A percentile compares a stretch with the other conserved stretches of the same genome.
These are phyloP conservation scores for Brienomyrus brachyistius DNA, from an alignment of 2,113 vertebrate genomes.

Conservation along the genomic window DNA sequence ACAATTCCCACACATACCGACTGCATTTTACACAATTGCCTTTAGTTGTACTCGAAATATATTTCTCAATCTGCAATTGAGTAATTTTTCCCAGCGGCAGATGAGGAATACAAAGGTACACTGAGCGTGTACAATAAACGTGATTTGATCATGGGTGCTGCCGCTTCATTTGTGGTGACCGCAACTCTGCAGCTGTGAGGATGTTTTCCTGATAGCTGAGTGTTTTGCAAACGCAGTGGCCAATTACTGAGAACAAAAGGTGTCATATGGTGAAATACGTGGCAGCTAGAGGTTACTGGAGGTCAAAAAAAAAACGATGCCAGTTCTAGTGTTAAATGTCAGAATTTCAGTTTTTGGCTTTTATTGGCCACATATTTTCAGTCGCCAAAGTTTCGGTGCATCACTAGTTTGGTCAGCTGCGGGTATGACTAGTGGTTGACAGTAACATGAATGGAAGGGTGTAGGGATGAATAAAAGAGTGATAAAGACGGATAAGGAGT, in stretches of 20 bases:
- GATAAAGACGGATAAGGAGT: background rate
- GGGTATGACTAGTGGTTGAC: background rate
- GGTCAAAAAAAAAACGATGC: background rate
- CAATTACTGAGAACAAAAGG: background rate
- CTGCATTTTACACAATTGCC: background rate
- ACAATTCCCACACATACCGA: background rate
- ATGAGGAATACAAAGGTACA: background rate
- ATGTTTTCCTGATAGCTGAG: background rate
- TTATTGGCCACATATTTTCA: background rate
- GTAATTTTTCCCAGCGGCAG: background rate
- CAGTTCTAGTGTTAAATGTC: background rate
- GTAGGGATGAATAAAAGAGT: background rate
- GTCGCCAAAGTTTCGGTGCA: background rate
- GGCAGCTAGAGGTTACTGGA: background rate
- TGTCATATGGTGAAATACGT: background rate
- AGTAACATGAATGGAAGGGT: background rate
- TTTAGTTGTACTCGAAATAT: too few species aligned
- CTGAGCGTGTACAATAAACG: too few species aligned
- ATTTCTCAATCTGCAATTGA: too few species aligned
- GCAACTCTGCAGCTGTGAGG: background rate
- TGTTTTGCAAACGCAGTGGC: background rate
- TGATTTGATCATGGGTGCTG: background rate
- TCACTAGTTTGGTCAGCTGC: background rate
- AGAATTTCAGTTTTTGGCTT: background rate
- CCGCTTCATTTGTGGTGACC: background rate